phyloP scores from a whole-genome alignment of 2,888 invertebrate species.

The Epiperipatus broadwayi region DNA sequence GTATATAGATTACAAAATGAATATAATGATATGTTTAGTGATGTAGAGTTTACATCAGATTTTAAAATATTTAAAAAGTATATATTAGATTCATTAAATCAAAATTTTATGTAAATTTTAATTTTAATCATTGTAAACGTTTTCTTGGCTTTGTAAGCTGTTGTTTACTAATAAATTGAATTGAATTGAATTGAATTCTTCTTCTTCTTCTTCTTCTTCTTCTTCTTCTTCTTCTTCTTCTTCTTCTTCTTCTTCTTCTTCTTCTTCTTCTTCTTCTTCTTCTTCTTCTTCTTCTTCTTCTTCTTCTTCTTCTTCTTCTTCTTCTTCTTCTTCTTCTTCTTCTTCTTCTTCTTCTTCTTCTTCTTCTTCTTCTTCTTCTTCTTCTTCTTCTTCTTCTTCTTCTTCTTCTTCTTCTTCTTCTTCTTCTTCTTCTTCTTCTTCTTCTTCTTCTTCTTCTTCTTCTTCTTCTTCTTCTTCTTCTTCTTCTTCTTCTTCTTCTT shows the following conservation, averaged over 20 bases:
- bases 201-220: too few species aligned
- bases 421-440: slow-evolving; percentile 1
- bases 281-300: slow-evolving; percentile 11
- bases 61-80: too few species aligned
- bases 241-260: slow-evolving; percentile 4
- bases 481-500: not conserved
- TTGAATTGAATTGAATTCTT: too few species aligned
- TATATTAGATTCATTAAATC: too few species aligned
- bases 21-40: too few species aligned
- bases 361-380: slow-evolving; percentile 5
- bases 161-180: too few species aligned
- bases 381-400: not conserved
- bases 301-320: slow-evolving; percentile 4
- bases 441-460: not conserved
- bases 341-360: slow-evolving; percentile 12
- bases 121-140: too few species aligned
- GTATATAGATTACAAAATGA: too few species aligned
- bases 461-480: not conserved
- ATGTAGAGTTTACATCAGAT: too few species aligned
- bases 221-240: slow-evolving; percentile 6
- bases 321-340: not conserved
- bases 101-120: too few species aligned
- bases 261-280: slow-evolving; percentile 5
- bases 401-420: slow-evolving; percentile 11
- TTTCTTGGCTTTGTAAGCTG: too few species aligned